Conservation (phyloP, 2,113 vertebrate genomes). For the Scomber scombrus region DNA sequence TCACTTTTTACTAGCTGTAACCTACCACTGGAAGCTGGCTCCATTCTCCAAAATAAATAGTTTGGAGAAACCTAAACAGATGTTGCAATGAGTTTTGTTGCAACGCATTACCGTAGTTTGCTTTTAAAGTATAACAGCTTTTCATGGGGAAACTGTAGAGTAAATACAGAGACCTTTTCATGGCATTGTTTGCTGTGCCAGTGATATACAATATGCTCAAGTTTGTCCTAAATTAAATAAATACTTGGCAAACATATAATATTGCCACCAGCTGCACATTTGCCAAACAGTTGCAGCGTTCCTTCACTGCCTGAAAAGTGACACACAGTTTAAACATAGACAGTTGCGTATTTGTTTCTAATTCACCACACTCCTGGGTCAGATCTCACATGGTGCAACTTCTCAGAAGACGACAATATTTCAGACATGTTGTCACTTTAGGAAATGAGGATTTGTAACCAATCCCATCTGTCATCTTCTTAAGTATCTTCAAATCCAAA, state of each 20-base stretch:
- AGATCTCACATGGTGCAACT: conserved; percentile 20
- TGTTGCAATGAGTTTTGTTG: conserved; percentile 4
- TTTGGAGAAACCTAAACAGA: neutral
- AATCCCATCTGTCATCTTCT: conserved; percentile 42
- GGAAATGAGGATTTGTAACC: conserved; percentile 43
- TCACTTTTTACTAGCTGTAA: conserved; percentile 32
- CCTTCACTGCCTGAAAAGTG: neutral
- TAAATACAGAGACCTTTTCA: neutral
- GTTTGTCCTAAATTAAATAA: neutral
- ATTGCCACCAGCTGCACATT: neutral
- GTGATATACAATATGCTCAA: neutral
- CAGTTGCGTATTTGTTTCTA: too few relatives aligned
- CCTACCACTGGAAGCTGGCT: conserved; percentile 4
- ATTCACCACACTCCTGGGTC: conserved; percentile 2
- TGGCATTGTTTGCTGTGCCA: neutral
- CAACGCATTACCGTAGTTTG: neutral
- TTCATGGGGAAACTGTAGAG: neutral
- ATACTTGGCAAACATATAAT: neutral
- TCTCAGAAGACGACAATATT: neutral
- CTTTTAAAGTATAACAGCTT: neutral
- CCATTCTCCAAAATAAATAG: neutral
- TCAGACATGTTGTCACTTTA: conserved; percentile 43
- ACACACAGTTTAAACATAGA: too few relatives aligned
- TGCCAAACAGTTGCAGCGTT: neutral
- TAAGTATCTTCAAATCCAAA: conserved; percentile 42